Percentiles rank a stretch among this genome's conserved stretches.
phyloP scores from a whole-genome alignment of 2,888 invertebrate species.

The Bibio marci region DNA sequence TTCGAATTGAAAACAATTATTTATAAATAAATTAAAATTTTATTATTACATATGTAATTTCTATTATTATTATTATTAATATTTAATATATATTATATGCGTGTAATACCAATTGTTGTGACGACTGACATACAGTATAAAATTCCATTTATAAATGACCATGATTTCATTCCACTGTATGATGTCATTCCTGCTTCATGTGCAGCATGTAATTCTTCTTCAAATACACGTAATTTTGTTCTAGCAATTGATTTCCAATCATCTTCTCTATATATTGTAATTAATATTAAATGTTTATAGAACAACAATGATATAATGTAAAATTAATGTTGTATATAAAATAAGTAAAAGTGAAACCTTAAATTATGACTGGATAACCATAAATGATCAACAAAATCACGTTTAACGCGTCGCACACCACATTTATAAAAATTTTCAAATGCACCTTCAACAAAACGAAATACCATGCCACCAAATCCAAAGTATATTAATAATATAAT shows the following conservation, averaged over 20 bases:
- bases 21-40: no score
- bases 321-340: neutral
- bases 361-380: constrained; percentile 69
- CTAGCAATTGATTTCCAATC: constrained; percentile 81
- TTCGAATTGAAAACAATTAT: no score
- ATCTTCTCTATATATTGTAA: constrained; percentile 47
- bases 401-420: constrained; percentile 68
- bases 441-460: constrained; percentile 67
- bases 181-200: constrained; percentile 71
- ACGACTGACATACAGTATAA: constrained; percentile 74
- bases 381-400: constrained; percentile 68
- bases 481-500: constrained; percentile 54
- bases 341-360: no score
- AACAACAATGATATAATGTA: no score
- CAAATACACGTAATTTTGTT: constrained; percentile 63
- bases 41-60: no score
- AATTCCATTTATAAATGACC: constrained; percentile 77
- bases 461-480: constrained; percentile 63
- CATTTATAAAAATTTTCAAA: constrained; percentile 78
- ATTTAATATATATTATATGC: no score
- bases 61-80: no score
- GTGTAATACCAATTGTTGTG: constrained; percentile 85
- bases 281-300: neutral
- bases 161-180: constrained; percentile 68
- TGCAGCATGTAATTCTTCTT: constrained; percentile 67